Conservation (phyloP, 2,888 invertebrate genomes). For the Apantesis nais region DNA sequence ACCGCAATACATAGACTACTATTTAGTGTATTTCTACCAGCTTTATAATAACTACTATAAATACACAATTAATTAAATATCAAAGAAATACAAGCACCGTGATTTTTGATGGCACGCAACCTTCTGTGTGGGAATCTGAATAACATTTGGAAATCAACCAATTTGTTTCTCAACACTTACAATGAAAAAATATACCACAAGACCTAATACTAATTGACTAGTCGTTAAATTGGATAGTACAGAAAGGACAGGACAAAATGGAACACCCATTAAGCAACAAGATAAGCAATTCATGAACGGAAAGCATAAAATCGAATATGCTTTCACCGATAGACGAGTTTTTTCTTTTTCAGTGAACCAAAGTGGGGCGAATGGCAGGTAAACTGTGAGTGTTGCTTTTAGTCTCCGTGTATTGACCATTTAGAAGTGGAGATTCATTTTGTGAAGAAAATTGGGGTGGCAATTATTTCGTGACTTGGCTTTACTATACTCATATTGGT, state of each 20-base stretch:
- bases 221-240: constrained; percentile 9
- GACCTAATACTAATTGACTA: constrained; percentile 7
- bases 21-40: too few relatives aligned
- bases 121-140: too few relatives aligned
- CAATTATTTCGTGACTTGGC: constrained; percentile 2
- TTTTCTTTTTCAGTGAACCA: constrained; percentile 39
- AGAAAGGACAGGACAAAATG: constrained; percentile 8
- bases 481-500: background rate
- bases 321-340: constrained; percentile 31
- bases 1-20: too few relatives aligned
- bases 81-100: too few relatives aligned
- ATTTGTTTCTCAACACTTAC: background rate
- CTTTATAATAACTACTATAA: too few relatives aligned
- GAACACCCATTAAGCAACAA: constrained; percentile 18
- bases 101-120: too few relatives aligned
- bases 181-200: background rate
- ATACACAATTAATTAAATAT: too few relatives aligned
- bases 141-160: too few relatives aligned
- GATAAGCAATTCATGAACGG: constrained; percentile 52
- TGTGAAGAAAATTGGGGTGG: background rate
- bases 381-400: constrained; percentile 44
- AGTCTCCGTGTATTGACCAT: constrained; percentile 22
- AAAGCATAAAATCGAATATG: constrained; percentile 44
- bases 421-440: constrained; percentile 15
- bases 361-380: constrained; percentile 38